phyloP scores from a whole-genome alignment of 1,140 invertebrate species.

The Calosoma granatense region DNA sequence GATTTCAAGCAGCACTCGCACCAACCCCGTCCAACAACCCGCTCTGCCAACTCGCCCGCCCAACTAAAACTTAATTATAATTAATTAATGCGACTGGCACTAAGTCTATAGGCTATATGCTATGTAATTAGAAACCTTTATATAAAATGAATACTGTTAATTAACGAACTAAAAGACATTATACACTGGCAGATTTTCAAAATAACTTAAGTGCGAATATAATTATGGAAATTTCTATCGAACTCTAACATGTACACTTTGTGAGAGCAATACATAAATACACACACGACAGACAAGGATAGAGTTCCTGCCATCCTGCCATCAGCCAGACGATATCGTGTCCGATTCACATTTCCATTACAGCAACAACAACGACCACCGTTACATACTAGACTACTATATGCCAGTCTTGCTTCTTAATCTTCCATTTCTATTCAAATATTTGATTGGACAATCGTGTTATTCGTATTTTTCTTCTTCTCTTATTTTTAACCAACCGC shows the following conservation, averaged over 20 bases:
- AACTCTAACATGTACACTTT: background rate
- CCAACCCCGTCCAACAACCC: constrained; percentile 27
- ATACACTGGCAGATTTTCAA: constrained; percentile 34
- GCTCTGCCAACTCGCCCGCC: constrained; percentile 33
- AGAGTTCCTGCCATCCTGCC: background rate
- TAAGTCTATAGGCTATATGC: constrained; percentile 39
- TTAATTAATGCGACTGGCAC: constrained; percentile 57
- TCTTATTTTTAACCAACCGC: too few species aligned
- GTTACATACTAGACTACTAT: too few species aligned
- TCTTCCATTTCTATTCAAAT: too few species aligned
- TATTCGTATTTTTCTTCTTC: too few species aligned
- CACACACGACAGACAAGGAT: background rate
- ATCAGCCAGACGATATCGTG: background rate
- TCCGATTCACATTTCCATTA: background rate
- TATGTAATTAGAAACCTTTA: constrained; percentile 49
- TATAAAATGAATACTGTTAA: constrained; percentile 49
- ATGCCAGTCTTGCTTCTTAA: too few species aligned
- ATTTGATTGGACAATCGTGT: too few species aligned
- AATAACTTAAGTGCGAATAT: constrained; percentile 31
- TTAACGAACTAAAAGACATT: constrained; percentile 47
- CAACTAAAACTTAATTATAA: constrained; percentile 70
- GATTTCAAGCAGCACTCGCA: constrained; percentile 17
- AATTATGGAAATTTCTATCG: constrained; percentile 27
- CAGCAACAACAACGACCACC: background rate
- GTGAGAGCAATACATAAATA: background rate